Percentiles rank a stretch among this genome's conserved stretches.
Conservation (phyloP, 2,888 invertebrate genomes). For the Brachyptera putata region DNA sequence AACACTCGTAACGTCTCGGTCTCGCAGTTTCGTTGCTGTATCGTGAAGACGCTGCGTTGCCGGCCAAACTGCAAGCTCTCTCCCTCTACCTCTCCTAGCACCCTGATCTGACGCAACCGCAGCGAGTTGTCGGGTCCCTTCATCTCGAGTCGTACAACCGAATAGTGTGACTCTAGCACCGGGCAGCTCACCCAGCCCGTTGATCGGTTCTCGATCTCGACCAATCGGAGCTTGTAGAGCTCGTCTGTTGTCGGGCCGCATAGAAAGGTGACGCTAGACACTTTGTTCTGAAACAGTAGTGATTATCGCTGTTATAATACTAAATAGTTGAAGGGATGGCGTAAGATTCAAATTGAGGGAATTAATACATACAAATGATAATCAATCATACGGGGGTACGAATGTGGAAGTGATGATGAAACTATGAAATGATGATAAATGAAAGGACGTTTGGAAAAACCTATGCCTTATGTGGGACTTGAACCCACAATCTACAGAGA, state of each 20-base stretch:
- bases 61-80: slow-evolving; percentile 49
- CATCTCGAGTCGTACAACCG: slow-evolving; percentile 72
- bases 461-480: too few species aligned
- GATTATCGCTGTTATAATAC: too few species aligned
- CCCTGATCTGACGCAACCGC: slow-evolving; percentile 76
- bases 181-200: slow-evolving; percentile 91
- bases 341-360: too few species aligned
- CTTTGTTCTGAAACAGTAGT: slow-evolving; percentile 73
- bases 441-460: too few species aligned
- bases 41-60: slow-evolving; percentile 53
- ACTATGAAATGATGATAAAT: too few species aligned
- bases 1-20: slow-evolving; percentile 89
- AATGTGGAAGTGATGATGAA: too few species aligned
- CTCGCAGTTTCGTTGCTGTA: slow-evolving; percentile 85
- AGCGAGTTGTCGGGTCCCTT: slow-evolving; percentile 90
- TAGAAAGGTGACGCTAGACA: slow-evolving; percentile 77
- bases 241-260: slow-evolving; percentile 80
- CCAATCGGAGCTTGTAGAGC: slow-evolving; percentile 68
- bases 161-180: slow-evolving; percentile 54
- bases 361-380: too few species aligned
- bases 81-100: slow-evolving; percentile 61
- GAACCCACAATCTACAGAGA: too few species aligned
- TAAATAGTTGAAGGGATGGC: too few species aligned
- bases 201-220: slow-evolving; percentile 80
- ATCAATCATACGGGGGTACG: too few species aligned